Percentiles rank a stretch among this genome's conserved stretches.
These are phyloP conservation scores for Hippoglossus hippoglossus DNA, from an alignment of 2,797 vertebrate species.

Conservation along the genomic window DNA sequence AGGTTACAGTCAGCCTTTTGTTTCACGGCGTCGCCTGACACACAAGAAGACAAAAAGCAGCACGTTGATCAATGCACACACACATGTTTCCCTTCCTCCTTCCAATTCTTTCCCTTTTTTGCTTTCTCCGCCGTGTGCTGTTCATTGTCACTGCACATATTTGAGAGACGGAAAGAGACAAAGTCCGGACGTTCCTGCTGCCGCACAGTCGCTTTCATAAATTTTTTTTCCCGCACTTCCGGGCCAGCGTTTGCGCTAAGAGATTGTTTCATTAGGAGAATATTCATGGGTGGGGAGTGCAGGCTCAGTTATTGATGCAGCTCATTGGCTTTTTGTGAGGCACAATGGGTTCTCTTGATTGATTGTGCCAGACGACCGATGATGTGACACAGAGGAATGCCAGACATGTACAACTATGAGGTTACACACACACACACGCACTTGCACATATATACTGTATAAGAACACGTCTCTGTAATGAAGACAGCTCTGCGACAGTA, in stretches of 20 bases:
- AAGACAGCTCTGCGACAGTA: slow-evolving; percentile 66
- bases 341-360: slow-evolving; percentile 76
- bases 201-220: neutral
- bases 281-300: slow-evolving; percentile 67
- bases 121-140: neutral
- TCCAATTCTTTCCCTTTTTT: neutral
- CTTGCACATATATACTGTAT: neutral
- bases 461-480: slow-evolving; percentile 60
- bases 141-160: slow-evolving; percentile 22
- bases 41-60: slow-evolving; percentile 50
- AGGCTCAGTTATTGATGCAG: slow-evolving; percentile 74
- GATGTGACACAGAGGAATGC: slow-evolving; percentile 71
- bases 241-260: slow-evolving; percentile 44
- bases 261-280: slow-evolving; percentile 76
- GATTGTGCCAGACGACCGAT: slow-evolving; percentile 66
- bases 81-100: neutral
- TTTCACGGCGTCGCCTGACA: slow-evolving; percentile 48
- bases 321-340: slow-evolving; percentile 74
- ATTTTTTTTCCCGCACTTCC: slow-evolving; percentile 28
- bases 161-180: slow-evolving; percentile 19
- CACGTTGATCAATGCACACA: slow-evolving; percentile 41
- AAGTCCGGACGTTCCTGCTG: slow-evolving; percentile 27
- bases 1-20: slow-evolving; percentile 67
- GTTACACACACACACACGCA: slow-evolving; percentile 19
- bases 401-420: slow-evolving; percentile 70